Conservation (phyloP, 1,140 invertebrate species). For the Proctacanthus coquilletti region DNA sequence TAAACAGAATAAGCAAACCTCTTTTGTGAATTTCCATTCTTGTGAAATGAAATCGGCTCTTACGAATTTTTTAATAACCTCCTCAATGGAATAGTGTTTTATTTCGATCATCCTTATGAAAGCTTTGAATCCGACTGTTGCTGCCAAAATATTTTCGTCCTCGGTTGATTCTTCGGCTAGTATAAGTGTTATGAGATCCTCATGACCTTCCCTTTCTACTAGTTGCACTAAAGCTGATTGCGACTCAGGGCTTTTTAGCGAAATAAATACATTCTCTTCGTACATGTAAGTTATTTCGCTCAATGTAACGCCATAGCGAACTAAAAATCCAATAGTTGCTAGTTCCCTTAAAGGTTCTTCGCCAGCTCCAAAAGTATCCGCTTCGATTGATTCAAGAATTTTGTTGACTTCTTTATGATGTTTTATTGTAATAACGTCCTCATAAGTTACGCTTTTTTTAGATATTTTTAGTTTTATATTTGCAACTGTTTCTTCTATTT, state of each 20-base stretch:
- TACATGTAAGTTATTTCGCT: constrained; percentile 63
- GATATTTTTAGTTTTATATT: constrained; percentile 25
- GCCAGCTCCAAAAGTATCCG: constrained; percentile 61
- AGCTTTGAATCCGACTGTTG: constrained; percentile 63
- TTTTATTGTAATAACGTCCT: constrained; percentile 21
- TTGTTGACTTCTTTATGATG: constrained; percentile 49
- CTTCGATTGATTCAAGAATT: constrained; percentile 52
- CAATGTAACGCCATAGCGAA: constrained; percentile 55
- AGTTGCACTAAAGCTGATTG: constrained; percentile 67
- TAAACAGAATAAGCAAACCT: constrained; percentile 18
- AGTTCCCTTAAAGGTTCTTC: constrained; percentile 61
- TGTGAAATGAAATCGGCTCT: constrained; percentile 66
- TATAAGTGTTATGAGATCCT: constrained; percentile 60
- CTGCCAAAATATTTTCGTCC: constrained; percentile 54
- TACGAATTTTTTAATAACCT: constrained; percentile 62
- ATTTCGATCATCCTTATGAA: constrained; percentile 71
- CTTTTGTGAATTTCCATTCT: constrained; percentile 47
- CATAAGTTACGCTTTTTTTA: constrained; percentile 19
- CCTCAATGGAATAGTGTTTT: constrained; percentile 62
- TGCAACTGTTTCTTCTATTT: constrained; percentile 24
- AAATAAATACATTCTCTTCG: constrained; percentile 59
- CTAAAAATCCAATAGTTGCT: constrained; percentile 60
- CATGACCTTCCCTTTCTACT: constrained; percentile 64
- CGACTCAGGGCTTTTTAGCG: constrained; percentile 55
- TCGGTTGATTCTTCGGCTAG: constrained; percentile 59